Conservation (phyloP, 2,888 invertebrate genomes). For the Bugulina stolonifera region DNA sequence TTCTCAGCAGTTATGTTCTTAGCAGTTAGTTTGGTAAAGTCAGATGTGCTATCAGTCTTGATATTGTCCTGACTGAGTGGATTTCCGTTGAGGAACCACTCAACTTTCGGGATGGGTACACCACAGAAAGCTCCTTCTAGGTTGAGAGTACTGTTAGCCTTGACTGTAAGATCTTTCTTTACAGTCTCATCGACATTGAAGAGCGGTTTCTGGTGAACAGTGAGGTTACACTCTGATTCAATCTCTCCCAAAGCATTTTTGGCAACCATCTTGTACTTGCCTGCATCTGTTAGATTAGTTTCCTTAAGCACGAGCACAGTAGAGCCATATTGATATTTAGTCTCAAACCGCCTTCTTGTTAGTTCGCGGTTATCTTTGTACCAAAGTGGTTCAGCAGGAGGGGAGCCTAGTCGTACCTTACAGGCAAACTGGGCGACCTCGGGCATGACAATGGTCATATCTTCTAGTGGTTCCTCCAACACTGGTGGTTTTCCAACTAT, state of each 20-base stretch:
- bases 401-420: conserved; percentile 45
- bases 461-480: conserved; percentile 40
- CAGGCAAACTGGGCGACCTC: conserved; percentile 43
- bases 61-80: not conserved
- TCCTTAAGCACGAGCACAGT: not conserved
- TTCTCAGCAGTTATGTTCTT: conserved; percentile 67
- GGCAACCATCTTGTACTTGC: conserved; percentile 35
- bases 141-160: conserved; percentile 26
- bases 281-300: conserved; percentile 30
- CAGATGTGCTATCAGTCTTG: not conserved
- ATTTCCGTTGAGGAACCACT: conserved; percentile 14
- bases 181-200: conserved; percentile 11
- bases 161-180: conserved; percentile 8
- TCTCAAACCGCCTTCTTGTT: not conserved
- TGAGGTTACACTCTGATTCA: conserved; percentile 28
- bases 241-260: conserved; percentile 35
- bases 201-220: conserved; percentile 29
- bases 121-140: conserved; percentile 27
- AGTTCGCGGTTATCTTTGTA: conserved; percentile 29
- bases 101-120: conserved; percentile 12
- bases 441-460: conserved; percentile 45
- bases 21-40: conserved; percentile 56
- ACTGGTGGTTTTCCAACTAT: conserved; percentile 44
- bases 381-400: conserved; percentile 46
- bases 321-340: not conserved